phyloP scores from a whole-genome alignment of 2,888 invertebrate species.

The Scaptomyza caliginosa region DNA sequence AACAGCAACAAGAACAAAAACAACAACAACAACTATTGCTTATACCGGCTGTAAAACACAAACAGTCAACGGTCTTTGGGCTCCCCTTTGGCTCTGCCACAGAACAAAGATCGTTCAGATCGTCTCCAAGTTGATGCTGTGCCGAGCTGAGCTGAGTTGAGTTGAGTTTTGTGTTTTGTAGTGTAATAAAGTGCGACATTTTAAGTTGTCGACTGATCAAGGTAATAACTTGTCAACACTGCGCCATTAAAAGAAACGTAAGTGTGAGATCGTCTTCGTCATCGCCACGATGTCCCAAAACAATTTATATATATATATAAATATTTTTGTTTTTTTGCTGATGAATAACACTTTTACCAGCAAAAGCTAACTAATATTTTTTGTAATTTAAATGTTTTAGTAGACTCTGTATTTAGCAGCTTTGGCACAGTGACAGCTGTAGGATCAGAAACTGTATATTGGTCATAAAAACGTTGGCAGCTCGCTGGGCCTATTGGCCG shows the following conservation, averaged over 20 bases:
- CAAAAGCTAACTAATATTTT: neutral
- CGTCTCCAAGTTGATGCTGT: conserved; percentile 26
- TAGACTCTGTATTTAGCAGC: conserved; percentile 17
- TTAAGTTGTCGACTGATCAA: conserved; percentile 68
- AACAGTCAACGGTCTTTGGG: conserved; percentile 57
- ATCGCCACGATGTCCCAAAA: conserved; percentile 39
- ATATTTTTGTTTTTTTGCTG: conserved; percentile 30
- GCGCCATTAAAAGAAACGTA: conserved; percentile 43
- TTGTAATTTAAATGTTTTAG: neutral
- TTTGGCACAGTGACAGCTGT: conserved; percentile 8
- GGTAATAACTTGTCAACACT: conserved; percentile 82
- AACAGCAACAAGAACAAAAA: conserved; percentile 58
- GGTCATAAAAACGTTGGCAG: conserved; percentile 71
- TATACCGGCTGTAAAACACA: conserved; percentile 67
- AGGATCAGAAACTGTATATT: conserved; percentile 18
- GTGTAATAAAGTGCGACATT: conserved; percentile 78
- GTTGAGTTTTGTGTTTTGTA: conserved; percentile 74
- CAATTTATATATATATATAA: conserved; percentile 37
- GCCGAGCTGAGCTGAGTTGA: conserved; percentile 44
- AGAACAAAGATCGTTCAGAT: conserved; percentile 56
- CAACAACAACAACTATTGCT: conserved; percentile 34
- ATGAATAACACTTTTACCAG: conserved; percentile 25
- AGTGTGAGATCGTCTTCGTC: conserved; percentile 54
- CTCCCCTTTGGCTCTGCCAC: conserved; percentile 23
- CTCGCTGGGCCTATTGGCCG: conserved; percentile 63